These are phyloP conservation scores for Poecilia picta DNA, from an alignment of 2,797 vertebrate genomes.

Conservation along the genomic window DNA sequence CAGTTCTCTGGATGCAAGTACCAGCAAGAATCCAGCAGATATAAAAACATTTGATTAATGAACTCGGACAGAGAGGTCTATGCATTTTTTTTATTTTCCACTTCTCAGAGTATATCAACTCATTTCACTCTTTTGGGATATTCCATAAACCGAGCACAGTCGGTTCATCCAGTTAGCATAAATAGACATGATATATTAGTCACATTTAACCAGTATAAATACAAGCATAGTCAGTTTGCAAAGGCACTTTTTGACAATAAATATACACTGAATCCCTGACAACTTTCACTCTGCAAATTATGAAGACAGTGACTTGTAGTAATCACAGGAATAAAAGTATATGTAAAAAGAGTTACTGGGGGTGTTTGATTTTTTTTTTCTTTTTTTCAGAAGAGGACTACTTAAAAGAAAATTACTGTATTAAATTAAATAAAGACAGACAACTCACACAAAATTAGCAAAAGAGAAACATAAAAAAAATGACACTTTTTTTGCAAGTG, in stretches of 20 bases:
- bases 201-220: slow-evolving; percentile 67
- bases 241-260: slow-evolving; percentile 72
- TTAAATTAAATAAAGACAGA: slow-evolving; percentile 74
- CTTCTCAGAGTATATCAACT: slow-evolving; percentile 53
- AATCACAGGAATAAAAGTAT: slow-evolving; percentile 81
- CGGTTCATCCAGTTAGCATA: slow-evolving; percentile 70
- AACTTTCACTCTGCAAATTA: slow-evolving; percentile 82
- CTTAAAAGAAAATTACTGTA: slow-evolving; percentile 70
- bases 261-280: slow-evolving; percentile 71
- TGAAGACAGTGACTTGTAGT: slow-evolving; percentile 67
- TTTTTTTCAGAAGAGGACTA: slow-evolving; percentile 72
- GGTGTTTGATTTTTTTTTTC: slow-evolving; percentile 64
- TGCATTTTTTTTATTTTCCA: slow-evolving; percentile 66
- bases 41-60: neutral
- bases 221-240: slow-evolving; percentile 57
- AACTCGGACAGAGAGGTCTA: slow-evolving; percentile 21
- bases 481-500: slow-evolving; percentile 40
- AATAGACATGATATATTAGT: slow-evolving; percentile 69
- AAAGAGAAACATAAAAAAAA: slow-evolving; percentile 70
- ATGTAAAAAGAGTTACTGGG: slow-evolving; percentile 74
- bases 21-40: neutral
- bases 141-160: slow-evolving; percentile 64
- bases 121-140: slow-evolving; percentile 49
- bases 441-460: slow-evolving; percentile 72
- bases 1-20: neutral